These are phyloP conservation scores for Penaeus chinensis DNA, from an alignment of 1,140 invertebrate genomes.

Conservation along the genomic window DNA sequence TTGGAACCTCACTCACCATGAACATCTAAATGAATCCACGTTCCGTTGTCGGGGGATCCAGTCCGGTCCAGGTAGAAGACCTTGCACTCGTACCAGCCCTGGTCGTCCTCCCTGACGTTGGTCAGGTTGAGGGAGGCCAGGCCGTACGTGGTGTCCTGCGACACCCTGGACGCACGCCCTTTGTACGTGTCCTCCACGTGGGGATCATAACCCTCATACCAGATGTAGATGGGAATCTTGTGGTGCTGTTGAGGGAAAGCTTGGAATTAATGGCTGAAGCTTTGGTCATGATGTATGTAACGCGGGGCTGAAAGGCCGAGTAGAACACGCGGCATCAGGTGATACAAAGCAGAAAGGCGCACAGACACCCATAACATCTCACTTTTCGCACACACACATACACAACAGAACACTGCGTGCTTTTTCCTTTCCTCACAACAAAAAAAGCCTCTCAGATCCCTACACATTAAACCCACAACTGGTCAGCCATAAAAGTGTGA, in stretches of 20 bases:
- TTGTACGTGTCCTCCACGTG: constrained; percentile 93
- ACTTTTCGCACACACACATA: too few species aligned
- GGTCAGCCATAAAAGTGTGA: too few species aligned
- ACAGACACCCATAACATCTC: too few species aligned
- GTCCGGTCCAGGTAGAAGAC: constrained; percentile 94
- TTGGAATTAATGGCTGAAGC: background rate
- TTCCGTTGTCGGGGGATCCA: constrained; percentile 89
- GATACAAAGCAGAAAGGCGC: too few species aligned
- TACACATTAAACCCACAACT: too few species aligned
- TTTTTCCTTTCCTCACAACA: too few species aligned
- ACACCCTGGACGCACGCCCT: constrained; percentile 87
- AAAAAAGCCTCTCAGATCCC: too few species aligned
- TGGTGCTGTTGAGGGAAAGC: constrained; percentile 49
- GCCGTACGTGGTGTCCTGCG: constrained; percentile 76
- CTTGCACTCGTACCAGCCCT: constrained; percentile 98
- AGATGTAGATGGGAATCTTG: constrained; percentile 84
- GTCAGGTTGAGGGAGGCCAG: constrained; percentile 93
- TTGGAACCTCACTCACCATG: constrained; percentile 77
- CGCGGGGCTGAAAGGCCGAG: too few species aligned
- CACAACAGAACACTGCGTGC: too few species aligned
- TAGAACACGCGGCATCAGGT: too few species aligned
- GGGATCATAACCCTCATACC: constrained; percentile 96
- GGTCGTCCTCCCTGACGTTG: constrained; percentile 89
- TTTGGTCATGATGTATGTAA: background rate
- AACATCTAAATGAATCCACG: constrained; percentile 96